Evolutionary conservation across 2,113 vertebrate species (phyloP), one percentile per base, ranked within the genome.

Genomic region (Nerophis lumbriciformis): DNA sequence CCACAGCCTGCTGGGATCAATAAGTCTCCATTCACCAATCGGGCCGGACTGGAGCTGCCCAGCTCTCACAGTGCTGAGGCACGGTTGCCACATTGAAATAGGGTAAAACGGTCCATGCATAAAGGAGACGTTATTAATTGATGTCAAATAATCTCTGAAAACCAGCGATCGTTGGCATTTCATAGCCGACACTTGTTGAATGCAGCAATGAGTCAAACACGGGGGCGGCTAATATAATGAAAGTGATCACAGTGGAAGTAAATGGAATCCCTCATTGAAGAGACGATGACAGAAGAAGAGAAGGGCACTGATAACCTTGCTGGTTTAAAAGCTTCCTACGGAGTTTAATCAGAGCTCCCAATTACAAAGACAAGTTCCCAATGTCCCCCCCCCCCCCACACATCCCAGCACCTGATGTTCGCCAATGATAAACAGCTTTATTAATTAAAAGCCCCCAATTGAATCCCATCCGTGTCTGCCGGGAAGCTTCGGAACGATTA

Each of bases 401-500:
- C 66, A 62, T 76, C 72, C 79, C 71, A 77, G 76, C 53, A 68
- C 76, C 83, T 85, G 86, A 89, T 89, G 88, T 88, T 81, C 78
- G 69, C 81, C 57, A 16, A 56, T 38, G 86, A 92, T 91, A 91
- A 90, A 90, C 78, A 49, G 79, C 84, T 90, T 90, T 90, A 90
- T 92, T 91, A 90, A 91, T 91, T 91, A 90, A 89, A 85, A 83
- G 81, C 68, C 71, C 69, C 76, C 85, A 91, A 89, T 90, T 90
- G 86, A 89, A 90, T 92, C 84, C 87, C 70, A 90, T 91, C 83
- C 86, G 73, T 54, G 77, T 70, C 77, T 89, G 86, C 89, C 79
- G 85, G 87, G 88, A 66, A 87, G 84, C 72, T 73, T 82, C 38
- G 9, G 75, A 78, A 81, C 72, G 71, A 89, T 84, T 85, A 81